Evolutionary conservation across 2,888 invertebrate genomes (phyloP), one percentile per base, ranked within the genome.

Genomic region (Drosophila infuscata): DNA sequence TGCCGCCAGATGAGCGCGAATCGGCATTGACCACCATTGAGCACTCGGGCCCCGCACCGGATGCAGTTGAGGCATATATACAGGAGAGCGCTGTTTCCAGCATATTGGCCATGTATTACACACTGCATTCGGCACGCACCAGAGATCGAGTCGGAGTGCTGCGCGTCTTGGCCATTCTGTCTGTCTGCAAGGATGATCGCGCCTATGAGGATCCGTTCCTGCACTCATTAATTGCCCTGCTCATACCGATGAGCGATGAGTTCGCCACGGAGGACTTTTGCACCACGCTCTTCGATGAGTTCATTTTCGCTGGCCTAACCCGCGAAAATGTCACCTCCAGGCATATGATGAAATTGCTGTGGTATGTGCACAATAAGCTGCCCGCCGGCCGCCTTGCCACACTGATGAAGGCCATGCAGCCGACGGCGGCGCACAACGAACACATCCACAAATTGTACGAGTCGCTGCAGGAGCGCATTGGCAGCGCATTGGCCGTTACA

Each of bases 171-270:
- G 97, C 98, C 12, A 97, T 97, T 63, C 94, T 99, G 52, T 97
- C 98, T 0, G 97, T 96, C 90, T 98, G 98, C 92, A 97, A 98
- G 93, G 97, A 97, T 89, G 98, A 98, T 85, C 94, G 98, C 74
- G 97, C 98, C 2, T 98, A 98, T 92, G 98, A 98, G 92, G 99
- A 99, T 94, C 98, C 98, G 9, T 98, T 98, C 92, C 93, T 99
- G 67, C 99, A 99, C 94, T 97, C 98, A 15, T 94, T 99, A 86
- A 93, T 93, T 69, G 96, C 97, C 0, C 93, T 97, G 52, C 94
- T 99, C 7, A 96, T 98, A 81, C 96, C 97, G 70, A 96, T 98
- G 94, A 95, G 96, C 8, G 99, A 99, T 81, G 98, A 98, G 93
- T 99, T 99, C 91, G 95, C 96, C 80, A 96, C 97, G 0, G 98